Conservation (phyloP, 2,888 invertebrate genomes). For the Acleris laterana region DNA sequence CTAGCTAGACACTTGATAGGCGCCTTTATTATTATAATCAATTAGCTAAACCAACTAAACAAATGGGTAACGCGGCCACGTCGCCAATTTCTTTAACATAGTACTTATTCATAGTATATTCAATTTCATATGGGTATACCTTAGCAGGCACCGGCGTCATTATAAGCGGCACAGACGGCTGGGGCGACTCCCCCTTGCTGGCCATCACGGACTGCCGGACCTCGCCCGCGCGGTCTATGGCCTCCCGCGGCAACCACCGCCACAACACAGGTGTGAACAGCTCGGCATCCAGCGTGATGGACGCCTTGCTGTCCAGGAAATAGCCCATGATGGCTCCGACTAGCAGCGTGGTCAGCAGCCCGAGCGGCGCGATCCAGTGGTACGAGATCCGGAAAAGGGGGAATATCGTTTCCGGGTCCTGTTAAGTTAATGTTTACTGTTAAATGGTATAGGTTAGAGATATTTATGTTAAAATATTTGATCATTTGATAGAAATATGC, state of each 20-base stretch:
- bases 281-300: constrained; percentile 66
- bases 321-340: constrained; percentile 87
- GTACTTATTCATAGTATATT: too few relatives aligned
- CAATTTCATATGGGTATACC: constrained; percentile 27
- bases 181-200: constrained; percentile 44
- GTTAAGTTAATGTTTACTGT: constrained; percentile 39
- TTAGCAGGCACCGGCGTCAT: constrained; percentile 50
- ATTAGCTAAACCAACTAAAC: too few relatives aligned
- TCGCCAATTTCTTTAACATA: too few relatives aligned
- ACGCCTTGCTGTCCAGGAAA: constrained; percentile 55
- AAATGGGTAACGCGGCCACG: too few relatives aligned
- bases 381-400: constrained; percentile 91
- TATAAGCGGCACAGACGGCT: constrained; percentile 64
- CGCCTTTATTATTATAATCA: too few relatives aligned
- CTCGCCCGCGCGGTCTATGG: constrained; percentile 55
- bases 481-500: too few relatives aligned
- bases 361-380: constrained; percentile 92
- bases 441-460: too few relatives aligned
- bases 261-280: constrained; percentile 70
- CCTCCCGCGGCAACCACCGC: constrained; percentile 61
- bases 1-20: too few relatives aligned
- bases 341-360: constrained; percentile 86
- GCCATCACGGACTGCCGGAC: constrained; percentile 47
- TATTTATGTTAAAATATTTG: too few relatives aligned
- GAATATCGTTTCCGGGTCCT: constrained; percentile 83